Base-by-base conservation (phyloP, 1,140 invertebrate genomes). In the Gyrodactylus salaris region DNA sequence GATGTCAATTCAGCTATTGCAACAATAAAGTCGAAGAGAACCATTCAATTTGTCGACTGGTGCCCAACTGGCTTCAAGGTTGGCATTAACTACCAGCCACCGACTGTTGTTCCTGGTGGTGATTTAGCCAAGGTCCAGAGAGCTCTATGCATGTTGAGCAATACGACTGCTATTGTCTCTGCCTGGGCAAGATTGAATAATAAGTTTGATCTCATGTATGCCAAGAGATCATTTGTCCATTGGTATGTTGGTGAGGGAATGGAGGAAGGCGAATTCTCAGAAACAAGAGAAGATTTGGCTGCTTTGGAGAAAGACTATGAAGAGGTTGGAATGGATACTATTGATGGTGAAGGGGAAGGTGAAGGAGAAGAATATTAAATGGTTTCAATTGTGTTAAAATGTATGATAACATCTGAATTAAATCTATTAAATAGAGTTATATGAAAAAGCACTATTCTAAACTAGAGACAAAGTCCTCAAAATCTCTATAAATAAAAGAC, bases 31-130 rank as follows among this genome's bases (percentile, higher is more conserved):
- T 20, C 24, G 1, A 76, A 75, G 75, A 76, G 76, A 74, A 86
- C 86, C 76, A 88, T 90, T 77, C 86, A 88, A 81, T 91, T 91
- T 80, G 89, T 91, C 22, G 88, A 89, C 82, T 89, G 88, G 88
- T 89, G 88, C 81, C 88, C 88, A 69, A 89, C 88, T 77, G 88
- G 88, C 1, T 78, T 78, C 73, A 78, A 78, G 75, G 78, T 78
- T 25, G 76, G 76, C 20, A 76, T 78, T 75, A 78, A 78, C 74
- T 77, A 77, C 74, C 77, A 77, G 54, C 76, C 78, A 23, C 77
- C 76, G 69, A 88, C 87, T 75, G 87, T 87, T 26, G 87, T 89
- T 16, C 71, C 87, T 27, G 86, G 86, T n/a, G 87, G 87, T 25
- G 87, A 89, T 80, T 80, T 89, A 76, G 87, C 88, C 21, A 88